phyloP scores from a whole-genome alignment of 2,113 vertebrate species.

The Mirza zaza region DNA sequence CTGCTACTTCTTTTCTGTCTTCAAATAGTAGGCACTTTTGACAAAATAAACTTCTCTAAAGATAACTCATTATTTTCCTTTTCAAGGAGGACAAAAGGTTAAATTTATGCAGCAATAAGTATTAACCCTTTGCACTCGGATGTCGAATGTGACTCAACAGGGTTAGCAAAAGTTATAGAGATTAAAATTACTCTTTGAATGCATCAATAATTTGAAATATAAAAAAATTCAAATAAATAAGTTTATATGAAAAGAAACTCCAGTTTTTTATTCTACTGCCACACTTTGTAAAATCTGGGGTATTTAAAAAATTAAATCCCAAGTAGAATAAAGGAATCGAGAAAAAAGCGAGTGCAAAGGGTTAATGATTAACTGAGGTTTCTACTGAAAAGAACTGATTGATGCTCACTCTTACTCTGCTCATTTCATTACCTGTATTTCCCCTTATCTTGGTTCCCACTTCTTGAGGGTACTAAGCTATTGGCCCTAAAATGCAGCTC shows the following conservation, averaged over 20 bases:
- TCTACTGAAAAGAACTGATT: background rate
- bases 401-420: background rate
- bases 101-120: background rate
- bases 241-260: too few relatives aligned
- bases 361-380: background rate
- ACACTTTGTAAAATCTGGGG: too few relatives aligned
- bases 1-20: background rate
- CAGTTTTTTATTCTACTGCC: too few relatives aligned
- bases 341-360: too few relatives aligned
- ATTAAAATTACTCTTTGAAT: too few relatives aligned
- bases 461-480: background rate
- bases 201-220: too few relatives aligned
- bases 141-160: too few relatives aligned
- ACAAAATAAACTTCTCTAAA: conserved; percentile 30
- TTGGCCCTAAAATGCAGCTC: background rate
- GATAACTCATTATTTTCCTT: conserved; percentile 16
- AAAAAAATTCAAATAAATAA: too few relatives aligned
- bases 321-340: too few relatives aligned
- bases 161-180: too few relatives aligned
- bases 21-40: conserved; percentile 27
- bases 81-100: conserved; percentile 38
- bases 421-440: background rate
- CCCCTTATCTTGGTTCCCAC: background rate
- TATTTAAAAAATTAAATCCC: too few relatives aligned
- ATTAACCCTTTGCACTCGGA: background rate